Percentiles rank a stretch among this genome's conserved stretches.
These are phyloP conservation scores for Lagorchestes hirsutus DNA, from an alignment of 2,797 vertebrate species.

Conservation along the genomic window DNA sequence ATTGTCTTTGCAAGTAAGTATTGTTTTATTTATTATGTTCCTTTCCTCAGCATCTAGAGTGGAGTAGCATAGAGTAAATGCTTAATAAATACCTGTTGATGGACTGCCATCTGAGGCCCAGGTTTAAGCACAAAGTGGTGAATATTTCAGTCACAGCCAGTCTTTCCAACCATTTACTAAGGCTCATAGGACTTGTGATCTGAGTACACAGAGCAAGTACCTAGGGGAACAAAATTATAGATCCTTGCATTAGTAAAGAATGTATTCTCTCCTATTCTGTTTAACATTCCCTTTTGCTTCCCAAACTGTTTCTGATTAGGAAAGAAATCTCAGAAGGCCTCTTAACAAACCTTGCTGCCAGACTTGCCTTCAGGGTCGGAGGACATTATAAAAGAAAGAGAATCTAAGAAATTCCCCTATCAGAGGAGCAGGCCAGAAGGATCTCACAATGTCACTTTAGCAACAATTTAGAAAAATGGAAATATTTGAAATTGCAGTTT, in stretches of 20 bases:
- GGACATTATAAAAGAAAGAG: not conserved
- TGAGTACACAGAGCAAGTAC: not conserved
- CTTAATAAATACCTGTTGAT: not conserved
- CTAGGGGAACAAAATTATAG: not conserved
- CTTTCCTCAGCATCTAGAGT: not conserved
- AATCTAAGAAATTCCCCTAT: not conserved
- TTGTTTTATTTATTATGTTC: not conserved
- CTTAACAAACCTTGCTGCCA: slow-evolving; percentile 16
- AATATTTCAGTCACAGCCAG: not conserved
- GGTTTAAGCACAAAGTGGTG: not conserved
- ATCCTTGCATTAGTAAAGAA: not conserved
- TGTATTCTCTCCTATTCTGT: not conserved
- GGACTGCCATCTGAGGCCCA: not conserved
- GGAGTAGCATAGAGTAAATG: not conserved
- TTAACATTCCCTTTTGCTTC: slow-evolving; percentile 43
- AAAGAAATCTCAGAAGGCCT: slow-evolving; percentile 34
- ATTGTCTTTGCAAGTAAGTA: not conserved
- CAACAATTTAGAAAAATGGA: not conserved
- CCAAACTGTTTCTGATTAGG: slow-evolving; percentile 29
- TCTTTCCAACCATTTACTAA: not conserved
- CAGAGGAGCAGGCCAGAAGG: not conserved
- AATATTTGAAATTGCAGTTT: not conserved
- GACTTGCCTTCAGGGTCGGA: slow-evolving; percentile 30
- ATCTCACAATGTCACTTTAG: slow-evolving; percentile 8
- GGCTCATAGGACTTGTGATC: not conserved